Base-by-base conservation (phyloP, 1,140 invertebrate genomes). In the Propsilocerus akamusi region DNA sequence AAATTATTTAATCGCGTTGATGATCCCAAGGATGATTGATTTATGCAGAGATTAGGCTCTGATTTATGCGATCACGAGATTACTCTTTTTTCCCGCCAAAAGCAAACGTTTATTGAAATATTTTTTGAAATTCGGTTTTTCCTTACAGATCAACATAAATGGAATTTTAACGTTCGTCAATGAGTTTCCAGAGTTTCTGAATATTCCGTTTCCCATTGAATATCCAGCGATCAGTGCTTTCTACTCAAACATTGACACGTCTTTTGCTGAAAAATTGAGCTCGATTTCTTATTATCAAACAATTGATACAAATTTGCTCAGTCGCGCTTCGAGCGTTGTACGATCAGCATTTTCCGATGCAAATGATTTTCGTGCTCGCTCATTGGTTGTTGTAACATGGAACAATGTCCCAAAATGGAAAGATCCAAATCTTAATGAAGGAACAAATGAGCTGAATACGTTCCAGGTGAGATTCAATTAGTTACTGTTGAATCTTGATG, bases 211-310 rank as follows among this genome's bases (percentile, higher is more conserved):
- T 64, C 92, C 92, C 4, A 66, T 94, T 52, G 86, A 89, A 51
- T 89, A 90, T 65, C 84, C 90, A 0, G 75, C 87, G 0, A 88
- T 97, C 53, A 86, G 91, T 0, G 85, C 86, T 1, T 83, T 96
- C 52, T 93, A 95, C 58, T 78, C 86, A 0, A 93, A 97, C 62
- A 76, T 96, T 2, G 91, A 97, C 59, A 88, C 81, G 0, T 73
- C 75, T n/a, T 68, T 62, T 23, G 61, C 60, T 12, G 51, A 48
- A 47, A 53, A 56, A 8, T 67, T 71, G 4, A 92, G 90, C 11
- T 68, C 67, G 2, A 76, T 97, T 46, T 88, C 78, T 53, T 90
- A 84, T 59, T 77, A 80, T 52, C 81, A 91, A 68, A 81, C 85
- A 0, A 67, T 75, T 46, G 74, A 84, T 50, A 59, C 68, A 0